Conservation (phyloP, 2,888 invertebrate species). For the Trilocha varians region DNA sequence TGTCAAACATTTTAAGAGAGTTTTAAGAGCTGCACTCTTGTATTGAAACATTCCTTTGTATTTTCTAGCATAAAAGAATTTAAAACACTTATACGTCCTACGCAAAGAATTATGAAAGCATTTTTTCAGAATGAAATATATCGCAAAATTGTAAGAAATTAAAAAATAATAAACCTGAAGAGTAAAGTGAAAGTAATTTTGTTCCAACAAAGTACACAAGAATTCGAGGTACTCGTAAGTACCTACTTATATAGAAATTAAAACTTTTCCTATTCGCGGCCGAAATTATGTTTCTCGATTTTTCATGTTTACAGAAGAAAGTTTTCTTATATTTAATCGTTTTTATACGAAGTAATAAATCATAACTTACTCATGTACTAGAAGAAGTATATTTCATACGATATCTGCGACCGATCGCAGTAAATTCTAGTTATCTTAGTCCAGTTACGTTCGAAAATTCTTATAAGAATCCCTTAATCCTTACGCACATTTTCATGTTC, state of each 20-base stretch:
- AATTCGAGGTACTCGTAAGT: not conserved
- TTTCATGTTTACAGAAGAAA: constrained; percentile 3
- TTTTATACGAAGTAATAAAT: not conserved
- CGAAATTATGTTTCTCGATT: constrained; percentile 14
- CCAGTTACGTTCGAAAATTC: constrained; percentile 15
- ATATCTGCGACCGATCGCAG: constrained; percentile 2
- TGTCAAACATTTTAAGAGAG: constrained; percentile 2
- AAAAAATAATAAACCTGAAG: not conserved
- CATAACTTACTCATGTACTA: not conserved
- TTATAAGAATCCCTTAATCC: constrained; percentile 11
- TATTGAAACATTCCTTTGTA: not conserved
- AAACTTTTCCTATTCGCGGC: constrained; percentile 25
- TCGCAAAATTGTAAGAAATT: not conserved
- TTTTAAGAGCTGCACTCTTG: not conserved
- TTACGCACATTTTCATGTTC: no score
- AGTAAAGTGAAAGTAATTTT: not conserved
- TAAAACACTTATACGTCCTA: no score
- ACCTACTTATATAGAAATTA: constrained; percentile 15
- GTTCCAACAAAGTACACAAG: not conserved
- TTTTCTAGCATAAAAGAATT: not conserved
- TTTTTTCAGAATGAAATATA: not conserved
- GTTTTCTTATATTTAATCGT: not conserved
- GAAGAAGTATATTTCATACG: constrained; percentile 4
- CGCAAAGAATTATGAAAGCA: no score
- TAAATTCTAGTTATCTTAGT: constrained; percentile 16